Conservation (phyloP, 2,888 invertebrate genomes). For the Ceratothoa steindachneri region DNA sequence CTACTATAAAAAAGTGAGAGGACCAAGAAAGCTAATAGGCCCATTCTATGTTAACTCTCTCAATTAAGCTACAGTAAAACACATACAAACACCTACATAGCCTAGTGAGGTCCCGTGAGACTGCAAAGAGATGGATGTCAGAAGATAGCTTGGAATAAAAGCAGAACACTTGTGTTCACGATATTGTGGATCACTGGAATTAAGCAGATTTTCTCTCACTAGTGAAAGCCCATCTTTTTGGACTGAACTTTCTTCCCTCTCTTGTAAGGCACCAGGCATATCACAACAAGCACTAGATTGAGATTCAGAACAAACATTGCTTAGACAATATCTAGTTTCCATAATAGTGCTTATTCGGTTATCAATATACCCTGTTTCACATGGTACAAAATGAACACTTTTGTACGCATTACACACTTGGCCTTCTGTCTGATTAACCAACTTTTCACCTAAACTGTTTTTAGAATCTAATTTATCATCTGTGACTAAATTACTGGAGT, state of each 20-base stretch:
- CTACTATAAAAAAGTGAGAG: too few species aligned
- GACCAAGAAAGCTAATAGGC: too few species aligned
- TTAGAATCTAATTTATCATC: background rate
- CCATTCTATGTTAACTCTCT: too few species aligned
- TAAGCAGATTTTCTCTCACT: slow-evolving; percentile 16
- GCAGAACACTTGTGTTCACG: slow-evolving; percentile 16
- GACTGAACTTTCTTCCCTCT: background rate
- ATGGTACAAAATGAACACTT: background rate
- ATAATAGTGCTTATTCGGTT: background rate
- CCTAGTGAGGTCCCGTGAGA: slow-evolving; percentile 23
- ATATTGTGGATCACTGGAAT: slow-evolving; percentile 19
- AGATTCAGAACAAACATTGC: background rate
- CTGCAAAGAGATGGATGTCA: slow-evolving; percentile 14
- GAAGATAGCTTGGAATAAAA: slow-evolving; percentile 19
- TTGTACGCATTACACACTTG: background rate
- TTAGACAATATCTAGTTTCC: background rate
- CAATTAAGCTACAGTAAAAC: too few species aligned
- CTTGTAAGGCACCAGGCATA: slow-evolving; percentile 1
- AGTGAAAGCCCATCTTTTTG: slow-evolving; percentile 3
- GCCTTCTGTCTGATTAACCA: background rate
- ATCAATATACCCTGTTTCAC: background rate
- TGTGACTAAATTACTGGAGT: background rate
- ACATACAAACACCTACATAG: slow-evolving; percentile 17
- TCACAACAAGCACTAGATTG: background rate
- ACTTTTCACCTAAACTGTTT: background rate